phyloP scores from a whole-genome alignment of 1,140 invertebrate species.

The Drepana arcuata region DNA sequence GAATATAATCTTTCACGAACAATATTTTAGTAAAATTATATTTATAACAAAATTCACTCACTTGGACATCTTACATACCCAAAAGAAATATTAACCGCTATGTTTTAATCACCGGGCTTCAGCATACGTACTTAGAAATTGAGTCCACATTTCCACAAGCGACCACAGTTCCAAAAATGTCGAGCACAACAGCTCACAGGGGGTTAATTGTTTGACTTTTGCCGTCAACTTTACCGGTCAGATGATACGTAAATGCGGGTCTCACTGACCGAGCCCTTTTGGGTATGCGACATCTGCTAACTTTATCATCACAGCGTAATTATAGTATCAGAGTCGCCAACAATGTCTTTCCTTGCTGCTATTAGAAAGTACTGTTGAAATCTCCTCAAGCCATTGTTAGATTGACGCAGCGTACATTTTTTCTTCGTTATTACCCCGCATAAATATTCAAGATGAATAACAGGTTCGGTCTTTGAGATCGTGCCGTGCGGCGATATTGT shows the following conservation, averaged over 20 bases:
- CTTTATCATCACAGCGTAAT: constrained; percentile 15
- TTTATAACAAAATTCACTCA: too few relatives aligned
- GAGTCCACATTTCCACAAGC: constrained; percentile 14
- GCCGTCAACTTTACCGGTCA: constrained; percentile 27
- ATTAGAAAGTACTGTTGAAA: constrained; percentile 25
- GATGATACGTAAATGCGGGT: constrained; percentile 34
- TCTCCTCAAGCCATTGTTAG: constrained; percentile 36
- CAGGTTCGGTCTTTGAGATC: constrained; percentile 32
- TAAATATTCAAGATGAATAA: constrained; percentile 54
- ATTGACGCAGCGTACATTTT: constrained; percentile 32
- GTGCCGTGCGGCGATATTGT: constrained; percentile 34
- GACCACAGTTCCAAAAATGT: constrained; percentile 17
- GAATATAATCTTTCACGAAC: too few relatives aligned
- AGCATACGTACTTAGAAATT: constrained; percentile 15
- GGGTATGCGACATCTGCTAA: constrained; percentile 11
- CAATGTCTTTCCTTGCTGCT: constrained; percentile 19
- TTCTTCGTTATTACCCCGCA: constrained; percentile 36
- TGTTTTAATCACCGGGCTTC: too few relatives aligned
- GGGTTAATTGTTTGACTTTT: constrained; percentile 52
- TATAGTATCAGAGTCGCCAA: constrained; percentile 7
- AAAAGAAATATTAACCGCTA: too few relatives aligned
- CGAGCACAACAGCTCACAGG: constrained; percentile 15
- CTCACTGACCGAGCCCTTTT: constrained; percentile 10
- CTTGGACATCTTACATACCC: too few relatives aligned
- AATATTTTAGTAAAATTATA: too few relatives aligned